Evolutionary conservation across 1,140 invertebrate genomes (phyloP).

Genomic region (Drosophila takahashii): DNA sequence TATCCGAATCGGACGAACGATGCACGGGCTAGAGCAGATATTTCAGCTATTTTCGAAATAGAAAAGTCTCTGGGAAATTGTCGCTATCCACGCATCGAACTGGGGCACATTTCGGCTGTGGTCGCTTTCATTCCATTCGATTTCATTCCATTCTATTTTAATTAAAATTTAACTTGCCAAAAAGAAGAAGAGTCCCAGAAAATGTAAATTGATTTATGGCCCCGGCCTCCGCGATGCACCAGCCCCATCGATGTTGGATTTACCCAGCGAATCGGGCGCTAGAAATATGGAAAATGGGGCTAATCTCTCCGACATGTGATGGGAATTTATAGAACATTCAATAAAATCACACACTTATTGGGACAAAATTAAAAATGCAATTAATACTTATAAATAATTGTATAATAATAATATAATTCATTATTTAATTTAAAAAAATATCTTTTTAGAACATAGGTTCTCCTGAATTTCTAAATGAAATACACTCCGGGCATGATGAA

Average conservation of each 20-base stretch:
- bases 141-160: constrained; percentile 69
- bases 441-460: background rate
- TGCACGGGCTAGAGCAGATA: constrained; percentile 55
- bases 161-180: constrained; percentile 76
- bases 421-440: background rate
- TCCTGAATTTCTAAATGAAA: background rate
- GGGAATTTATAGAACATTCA: background rate
- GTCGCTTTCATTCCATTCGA: constrained; percentile 16
- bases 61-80: constrained; percentile 56
- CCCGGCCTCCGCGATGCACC: constrained; percentile 33
- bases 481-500: background rate
- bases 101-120: constrained; percentile 5
- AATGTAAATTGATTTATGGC: constrained; percentile 70
- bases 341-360: background rate
- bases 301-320: constrained; percentile 38
- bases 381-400: too few relatives aligned
- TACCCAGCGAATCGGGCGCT: constrained; percentile 46
- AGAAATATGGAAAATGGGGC: constrained; percentile 45
- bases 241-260: constrained; percentile 38
- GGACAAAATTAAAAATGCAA: background rate
- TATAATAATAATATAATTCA: background rate
- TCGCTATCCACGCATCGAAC: constrained; percentile 47
- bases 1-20: constrained; percentile 54
- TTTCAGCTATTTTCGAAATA: constrained; percentile 64
- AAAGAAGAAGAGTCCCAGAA: constrained; percentile 33